Evolutionary conservation across 2,113 vertebrate species (phyloP).

Genomic region (Myiagra hebetior): DNA sequence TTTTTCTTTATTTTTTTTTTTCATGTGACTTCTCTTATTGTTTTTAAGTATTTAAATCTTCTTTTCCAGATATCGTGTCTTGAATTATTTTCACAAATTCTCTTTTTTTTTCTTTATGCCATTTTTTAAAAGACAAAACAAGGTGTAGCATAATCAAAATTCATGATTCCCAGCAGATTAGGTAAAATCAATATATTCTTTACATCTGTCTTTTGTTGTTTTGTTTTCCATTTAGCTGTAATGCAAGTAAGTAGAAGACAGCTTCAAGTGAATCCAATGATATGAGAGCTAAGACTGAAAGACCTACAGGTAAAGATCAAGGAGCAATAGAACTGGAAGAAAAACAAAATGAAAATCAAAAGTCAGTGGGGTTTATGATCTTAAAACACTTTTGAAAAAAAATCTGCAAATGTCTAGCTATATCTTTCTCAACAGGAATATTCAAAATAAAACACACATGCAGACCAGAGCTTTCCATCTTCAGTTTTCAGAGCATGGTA

Average conservation of each 20-base stretch:
- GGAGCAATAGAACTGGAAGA: not conserved
- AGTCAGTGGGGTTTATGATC: not conserved
- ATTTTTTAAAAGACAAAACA: not conserved
- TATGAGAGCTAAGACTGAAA: not conserved
- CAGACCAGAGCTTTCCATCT: not conserved
- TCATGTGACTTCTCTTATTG: not conserved
- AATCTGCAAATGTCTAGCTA: not conserved
- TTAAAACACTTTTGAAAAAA: not conserved
- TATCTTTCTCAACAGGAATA: not conserved
- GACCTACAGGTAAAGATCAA: not conserved
- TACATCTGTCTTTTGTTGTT: not conserved
- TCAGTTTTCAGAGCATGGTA: not conserved
- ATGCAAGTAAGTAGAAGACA: not conserved
- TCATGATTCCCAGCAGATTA: not conserved
- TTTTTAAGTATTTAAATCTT: not conserved
- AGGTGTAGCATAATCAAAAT: not conserved
- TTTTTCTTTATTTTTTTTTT: not conserved
- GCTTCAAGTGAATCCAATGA: not conserved
- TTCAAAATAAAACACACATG: not conserved
- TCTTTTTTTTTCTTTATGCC: fast-evolving
- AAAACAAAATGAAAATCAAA: not conserved
- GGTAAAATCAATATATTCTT: not conserved
- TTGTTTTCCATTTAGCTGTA: not conserved
- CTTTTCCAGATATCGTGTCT: not conserved
- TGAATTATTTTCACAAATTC: not conserved